These are phyloP conservation scores for Mobula birostris DNA, from an alignment of 2,113 vertebrate genomes.

Conservation along the genomic window DNA sequence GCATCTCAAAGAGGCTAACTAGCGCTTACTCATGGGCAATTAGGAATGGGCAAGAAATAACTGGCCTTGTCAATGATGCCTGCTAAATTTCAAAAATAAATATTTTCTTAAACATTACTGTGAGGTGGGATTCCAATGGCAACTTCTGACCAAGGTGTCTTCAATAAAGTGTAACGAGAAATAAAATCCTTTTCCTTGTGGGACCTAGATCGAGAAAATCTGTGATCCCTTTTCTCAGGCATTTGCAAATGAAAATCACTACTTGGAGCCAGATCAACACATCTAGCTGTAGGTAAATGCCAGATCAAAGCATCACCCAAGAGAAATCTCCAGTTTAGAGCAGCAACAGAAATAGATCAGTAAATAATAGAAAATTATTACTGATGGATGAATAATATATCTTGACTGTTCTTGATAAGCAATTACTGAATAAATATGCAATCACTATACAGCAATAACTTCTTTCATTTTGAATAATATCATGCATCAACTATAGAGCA, in stretches of 20 bases:
- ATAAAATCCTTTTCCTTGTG: background rate
- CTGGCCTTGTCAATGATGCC: too few relatives aligned
- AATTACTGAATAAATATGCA: background rate
- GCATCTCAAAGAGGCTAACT: too few relatives aligned
- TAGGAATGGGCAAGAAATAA: too few relatives aligned
- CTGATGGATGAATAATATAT: background rate
- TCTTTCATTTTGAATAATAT: background rate
- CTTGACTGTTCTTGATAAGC: background rate
- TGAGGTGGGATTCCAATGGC: too few relatives aligned
- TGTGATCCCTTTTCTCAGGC: background rate
- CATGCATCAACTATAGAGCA: background rate
- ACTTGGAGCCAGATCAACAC: background rate
- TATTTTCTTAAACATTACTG: too few relatives aligned
- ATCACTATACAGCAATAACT: background rate
- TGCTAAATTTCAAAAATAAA: too few relatives aligned
- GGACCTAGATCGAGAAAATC: background rate
- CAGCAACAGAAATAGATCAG: background rate
- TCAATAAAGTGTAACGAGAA: background rate
- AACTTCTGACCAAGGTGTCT: too few relatives aligned
- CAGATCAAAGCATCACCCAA: background rate
- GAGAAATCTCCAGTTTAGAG: background rate
- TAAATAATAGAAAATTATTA: background rate
- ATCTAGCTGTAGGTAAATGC: too few relatives aligned
- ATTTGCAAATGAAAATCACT: background rate
- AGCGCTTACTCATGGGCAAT: too few relatives aligned